A percentile compares a stretch with the other conserved stretches of the same genome.
Evolutionary conservation across 1,140 invertebrate genomes (phyloP).

Genomic region (Octopus bimaculoides): DNA sequence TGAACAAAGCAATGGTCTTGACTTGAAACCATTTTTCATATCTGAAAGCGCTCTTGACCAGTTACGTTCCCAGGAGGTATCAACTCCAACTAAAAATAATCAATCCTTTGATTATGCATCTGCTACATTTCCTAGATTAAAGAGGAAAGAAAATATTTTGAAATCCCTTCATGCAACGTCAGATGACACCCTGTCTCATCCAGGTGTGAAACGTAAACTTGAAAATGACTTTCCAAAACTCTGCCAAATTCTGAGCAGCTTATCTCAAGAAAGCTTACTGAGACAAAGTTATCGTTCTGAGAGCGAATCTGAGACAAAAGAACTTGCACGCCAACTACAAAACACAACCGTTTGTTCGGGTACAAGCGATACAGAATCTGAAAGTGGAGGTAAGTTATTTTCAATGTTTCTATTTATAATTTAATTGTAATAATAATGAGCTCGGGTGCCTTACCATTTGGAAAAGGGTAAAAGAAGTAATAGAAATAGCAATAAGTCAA

Average conservation of each 20-base stretch:
- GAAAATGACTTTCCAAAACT: conserved; percentile 22
- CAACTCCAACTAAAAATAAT: conserved; percentile 26
- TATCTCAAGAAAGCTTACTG: background rate
- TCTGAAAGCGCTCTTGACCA: conserved; percentile 75
- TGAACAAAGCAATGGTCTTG: conserved; percentile 62
- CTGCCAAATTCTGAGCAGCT: background rate
- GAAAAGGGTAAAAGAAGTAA: too few relatives aligned
- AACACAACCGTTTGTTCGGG: background rate
- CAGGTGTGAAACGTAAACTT: conserved; percentile 36
- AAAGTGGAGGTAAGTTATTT: conserved; percentile 10
- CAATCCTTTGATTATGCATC: conserved; percentile 21
- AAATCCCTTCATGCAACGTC: background rate
- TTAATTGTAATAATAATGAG: background rate
- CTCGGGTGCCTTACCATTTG: background rate
- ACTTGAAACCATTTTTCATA: conserved; percentile 68
- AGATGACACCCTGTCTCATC: conserved; percentile 17
- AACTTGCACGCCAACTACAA: background rate
- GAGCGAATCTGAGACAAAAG: background rate
- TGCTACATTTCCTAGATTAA: conserved; percentile 35
- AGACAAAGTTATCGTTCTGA: background rate
- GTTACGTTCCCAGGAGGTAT: conserved; percentile 21
- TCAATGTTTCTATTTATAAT: too few relatives aligned
- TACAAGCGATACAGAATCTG: conserved; percentile 7
- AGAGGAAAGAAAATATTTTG: background rate
- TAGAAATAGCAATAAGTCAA: too few relatives aligned